A percentile compares a stretch with the other conserved stretches of the same genome.
Conservation (phyloP, 2,113 vertebrate species). For the Pterocles gutturalis region DNA sequence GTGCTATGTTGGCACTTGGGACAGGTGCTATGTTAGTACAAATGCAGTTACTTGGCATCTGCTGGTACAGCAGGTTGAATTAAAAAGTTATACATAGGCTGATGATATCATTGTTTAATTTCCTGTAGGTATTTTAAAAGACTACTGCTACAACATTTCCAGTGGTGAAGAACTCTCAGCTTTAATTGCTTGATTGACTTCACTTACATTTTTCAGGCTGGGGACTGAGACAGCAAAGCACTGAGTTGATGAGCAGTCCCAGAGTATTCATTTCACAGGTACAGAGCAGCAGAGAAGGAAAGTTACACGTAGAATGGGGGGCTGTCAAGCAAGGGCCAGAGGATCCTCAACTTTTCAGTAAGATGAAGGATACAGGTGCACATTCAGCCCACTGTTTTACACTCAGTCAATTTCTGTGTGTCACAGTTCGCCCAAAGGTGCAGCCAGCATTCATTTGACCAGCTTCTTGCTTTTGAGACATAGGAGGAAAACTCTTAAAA, state of each 20-base stretch:
- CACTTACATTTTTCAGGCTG: background rate
- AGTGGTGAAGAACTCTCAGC: background rate
- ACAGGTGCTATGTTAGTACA: background rate
- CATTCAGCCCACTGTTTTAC: background rate
- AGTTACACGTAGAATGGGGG: background rate
- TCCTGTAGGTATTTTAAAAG: slow-evolving; percentile 11
- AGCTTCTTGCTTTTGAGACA: background rate
- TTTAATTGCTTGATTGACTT: slow-evolving; percentile 7
- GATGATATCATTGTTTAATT: slow-evolving; percentile 41
- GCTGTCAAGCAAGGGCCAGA: background rate
- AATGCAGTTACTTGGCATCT: background rate
- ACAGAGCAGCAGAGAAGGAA: background rate
- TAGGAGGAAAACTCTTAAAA: background rate
- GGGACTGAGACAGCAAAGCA: background rate
- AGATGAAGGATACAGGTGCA: background rate
- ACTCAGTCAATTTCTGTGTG: background rate
- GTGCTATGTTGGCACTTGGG: background rate
- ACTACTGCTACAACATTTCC: background rate
- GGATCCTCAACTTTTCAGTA: background rate
- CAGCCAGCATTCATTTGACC: background rate
- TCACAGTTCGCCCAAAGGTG: background rate
- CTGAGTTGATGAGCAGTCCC: background rate
- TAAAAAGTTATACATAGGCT: background rate
- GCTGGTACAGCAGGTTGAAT: background rate
- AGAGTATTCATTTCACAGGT: background rate